Percentiles rank a stretch among this genome's conserved stretches.
phyloP scores from a whole-genome alignment of 2,113 vertebrate genomes.

The Hemiprocne comata region DNA sequence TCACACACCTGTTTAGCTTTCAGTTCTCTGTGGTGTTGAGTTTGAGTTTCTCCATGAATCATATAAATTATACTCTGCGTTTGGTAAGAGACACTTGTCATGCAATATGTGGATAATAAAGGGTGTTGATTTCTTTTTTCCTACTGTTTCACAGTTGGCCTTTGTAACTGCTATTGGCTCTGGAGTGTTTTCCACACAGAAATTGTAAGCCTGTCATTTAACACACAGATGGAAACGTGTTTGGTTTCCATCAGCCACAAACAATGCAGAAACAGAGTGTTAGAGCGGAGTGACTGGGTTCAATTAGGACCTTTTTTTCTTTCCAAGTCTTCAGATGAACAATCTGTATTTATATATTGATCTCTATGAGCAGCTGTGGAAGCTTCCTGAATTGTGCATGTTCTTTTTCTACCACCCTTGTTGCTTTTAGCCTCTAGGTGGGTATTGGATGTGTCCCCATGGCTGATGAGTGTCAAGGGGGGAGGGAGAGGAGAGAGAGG shows the following conservation, averaged over 20 bases:
- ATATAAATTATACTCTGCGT: constrained; percentile 74
- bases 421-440: constrained; percentile 25
- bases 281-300: not conserved
- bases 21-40: constrained; percentile 52
- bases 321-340: constrained; percentile 40
- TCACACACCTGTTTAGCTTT: constrained; percentile 62
- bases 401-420: not conserved
- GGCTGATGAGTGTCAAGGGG: not conserved
- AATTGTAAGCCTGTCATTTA: constrained; percentile 10
- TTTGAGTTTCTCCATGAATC: constrained; percentile 74
- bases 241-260: not conserved
- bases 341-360: constrained; percentile 33
- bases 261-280: not conserved
- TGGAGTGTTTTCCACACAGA: constrained; percentile 46
- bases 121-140: constrained; percentile 74
- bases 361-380: constrained; percentile 47
- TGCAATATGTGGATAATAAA: constrained; percentile 83
- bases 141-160: constrained; percentile 80
- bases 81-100: constrained; percentile 68
- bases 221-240: not conserved
- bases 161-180: constrained; percentile 73
- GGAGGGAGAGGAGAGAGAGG: not conserved
- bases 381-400: constrained; percentile 2
- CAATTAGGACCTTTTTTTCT: not conserved
- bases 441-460: not conserved